Evolutionary conservation across 2,888 invertebrate species (phyloP), one percentile per base, ranked within the genome.

Genomic region (Ptychoptera albimana): DNA sequence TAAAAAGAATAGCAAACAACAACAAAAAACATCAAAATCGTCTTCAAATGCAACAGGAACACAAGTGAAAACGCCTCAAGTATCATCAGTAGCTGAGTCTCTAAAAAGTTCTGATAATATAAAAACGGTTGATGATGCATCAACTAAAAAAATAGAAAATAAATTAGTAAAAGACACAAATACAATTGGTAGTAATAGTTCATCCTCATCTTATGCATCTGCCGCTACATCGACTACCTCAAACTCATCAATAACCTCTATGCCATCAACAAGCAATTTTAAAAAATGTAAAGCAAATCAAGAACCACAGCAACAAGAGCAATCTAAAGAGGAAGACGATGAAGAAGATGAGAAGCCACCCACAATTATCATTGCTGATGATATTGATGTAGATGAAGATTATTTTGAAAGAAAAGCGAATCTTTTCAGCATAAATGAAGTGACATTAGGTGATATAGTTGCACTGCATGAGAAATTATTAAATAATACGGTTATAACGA

Each of bases 181-280:
- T 23, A 23, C 23, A 23, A 23, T 23, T 23, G 23, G 23, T 23
- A 23, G 23, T 23, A 23, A 23, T 23, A 23, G 23, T 23, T 23
- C 23, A 23, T 5, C 23, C 3, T 23, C 23, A 5, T 23, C 23
- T 23, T 23, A 23, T 31, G 4, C 43, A 3, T 4, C 38, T 14
- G 39, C 16, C 1, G 46, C 48, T 13, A n/a, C 41, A 8, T 5
- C 39, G 37, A 51, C 49, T 6, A 52, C 50, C 7, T 55, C 56
- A 55, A 51, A 53, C 39, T 48, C 49, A 2, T 30, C 55, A n/a
- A 52, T 50, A 15, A 53, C 48, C 7, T 48, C 49, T 1, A 51
- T 50, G n/a, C 46, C 52, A 41, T 49, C 54, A 31, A 43, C 42
- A 36, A 53, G 49, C 39, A 46, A 49, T 16, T 37, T 50, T 8